Evolutionary conservation across 2,797 vertebrate genomes (phyloP), one percentile per base, ranked within the genome.

Genomic region (Epinephelus malabaricus): DNA sequence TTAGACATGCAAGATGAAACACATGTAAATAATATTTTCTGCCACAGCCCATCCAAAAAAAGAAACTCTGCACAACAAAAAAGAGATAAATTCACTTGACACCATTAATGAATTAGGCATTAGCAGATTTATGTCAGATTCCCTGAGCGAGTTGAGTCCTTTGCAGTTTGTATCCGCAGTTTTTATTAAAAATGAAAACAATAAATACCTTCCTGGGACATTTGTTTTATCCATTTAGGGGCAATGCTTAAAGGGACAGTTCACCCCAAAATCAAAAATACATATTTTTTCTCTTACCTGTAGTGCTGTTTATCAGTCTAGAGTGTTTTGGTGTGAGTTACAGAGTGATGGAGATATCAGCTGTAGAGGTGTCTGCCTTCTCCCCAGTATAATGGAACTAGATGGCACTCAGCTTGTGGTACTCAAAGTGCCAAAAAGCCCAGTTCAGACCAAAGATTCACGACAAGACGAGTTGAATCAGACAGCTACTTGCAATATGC

Each of bases 31-130:
- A 23, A 23, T 77, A 51, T 68, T 64, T 73, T 53, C 59, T 2
- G 0, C 46, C 43, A 61, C 2, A 30, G 51, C 68, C 51, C 5
- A 56, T 79, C 72, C 69, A 38, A 53, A 43, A 56, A 50, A 27
- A 66, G 43, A 56, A 68, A 23, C 43, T 8, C 7, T 12, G 71
- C 62, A 77, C 47, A 69, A 71, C 56, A 23, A 23, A 46, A 58
- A 9, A 60, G 7, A 70, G 13, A 21, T 11, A 21, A 34, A 63
- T 60, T 59, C 18, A 40, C 38, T 56, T 54, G 50, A 55, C 82
- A 69, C 73, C 54, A 46, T 78, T 76, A 68, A 87, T 78, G 27
- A 66, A 86, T 84, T 34, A 70, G 51, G 81, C 40, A 62, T 76
- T 46, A 18, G 49, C 73, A 17, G 53, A 69, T 72, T 75, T 63